Conservation (phyloP, 35 echinoderm and acorn worm genomes). For the Apostichopus parvimensis region DNA sequence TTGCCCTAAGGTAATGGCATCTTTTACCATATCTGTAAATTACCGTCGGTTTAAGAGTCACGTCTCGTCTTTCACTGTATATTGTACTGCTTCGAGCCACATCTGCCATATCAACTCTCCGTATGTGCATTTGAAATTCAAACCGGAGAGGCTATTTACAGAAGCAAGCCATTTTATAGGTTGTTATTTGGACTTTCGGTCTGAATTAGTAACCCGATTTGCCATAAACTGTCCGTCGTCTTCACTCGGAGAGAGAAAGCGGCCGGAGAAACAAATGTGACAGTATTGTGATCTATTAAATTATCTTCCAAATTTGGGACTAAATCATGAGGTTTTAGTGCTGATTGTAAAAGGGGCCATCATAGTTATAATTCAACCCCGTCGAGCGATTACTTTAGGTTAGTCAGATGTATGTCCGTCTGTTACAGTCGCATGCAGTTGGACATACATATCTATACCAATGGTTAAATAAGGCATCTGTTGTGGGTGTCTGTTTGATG, state of each 20-base stretch:
- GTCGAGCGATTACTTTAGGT: no score
- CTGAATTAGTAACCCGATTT: background rate
- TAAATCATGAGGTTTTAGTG: no score
- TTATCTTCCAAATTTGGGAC: no score
- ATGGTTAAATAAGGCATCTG: no score
- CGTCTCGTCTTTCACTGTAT: background rate
- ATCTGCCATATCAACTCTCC: background rate
- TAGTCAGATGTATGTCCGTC: background rate
- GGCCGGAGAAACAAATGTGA: no score
- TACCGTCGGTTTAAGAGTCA: background rate
- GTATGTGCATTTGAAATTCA: background rate
- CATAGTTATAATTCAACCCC: no score
- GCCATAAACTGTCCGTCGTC: background rate
- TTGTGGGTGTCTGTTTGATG: background rate
- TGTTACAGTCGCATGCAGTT: background rate
- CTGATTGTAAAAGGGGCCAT: no score
- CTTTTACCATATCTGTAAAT: background rate
- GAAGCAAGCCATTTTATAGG: background rate
- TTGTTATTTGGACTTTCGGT: background rate
- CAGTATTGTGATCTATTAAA: no score
- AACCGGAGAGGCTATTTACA: background rate
- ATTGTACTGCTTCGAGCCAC: background rate
- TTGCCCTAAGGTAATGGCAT: background rate
- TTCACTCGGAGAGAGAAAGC: no score
- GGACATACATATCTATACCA: background rate